Conservation (phyloP, 2,888 invertebrate species). For the Aplocera efformata region DNA sequence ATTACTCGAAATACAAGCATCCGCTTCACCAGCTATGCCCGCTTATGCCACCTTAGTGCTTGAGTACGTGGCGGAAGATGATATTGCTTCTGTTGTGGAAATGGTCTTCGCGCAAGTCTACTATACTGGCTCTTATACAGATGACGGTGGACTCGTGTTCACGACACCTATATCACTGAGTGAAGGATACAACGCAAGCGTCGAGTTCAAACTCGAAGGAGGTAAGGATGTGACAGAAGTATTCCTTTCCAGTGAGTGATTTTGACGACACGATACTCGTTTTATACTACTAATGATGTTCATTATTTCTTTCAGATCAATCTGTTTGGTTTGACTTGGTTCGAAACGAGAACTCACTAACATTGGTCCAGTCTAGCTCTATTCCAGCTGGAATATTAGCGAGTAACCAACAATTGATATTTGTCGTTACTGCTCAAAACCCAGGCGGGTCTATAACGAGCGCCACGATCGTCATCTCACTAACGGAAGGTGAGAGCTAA, state of each 20-base stretch:
- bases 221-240: background rate
- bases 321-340: constrained; percentile 13
- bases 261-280: no score
- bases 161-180: constrained; percentile 2
- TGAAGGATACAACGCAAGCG: constrained; percentile 17
- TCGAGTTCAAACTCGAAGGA: constrained; percentile 11
- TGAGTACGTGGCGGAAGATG: constrained; percentile 15
- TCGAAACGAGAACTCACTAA: constrained; percentile 15
- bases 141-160: background rate
- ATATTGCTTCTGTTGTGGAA: background rate
- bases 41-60: constrained; percentile 33
- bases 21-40: constrained; percentile 18
- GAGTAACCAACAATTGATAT: constrained; percentile 27
- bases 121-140: background rate
- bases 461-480: constrained; percentile 23
- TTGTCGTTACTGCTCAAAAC: constrained; percentile 22
- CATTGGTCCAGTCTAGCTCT: constrained; percentile 14
- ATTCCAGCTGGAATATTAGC: constrained; percentile 30
- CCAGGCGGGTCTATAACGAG: constrained; percentile 13
- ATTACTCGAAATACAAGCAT: constrained; percentile 17
- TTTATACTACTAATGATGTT: no score
- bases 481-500: constrained; percentile 5
- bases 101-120: background rate
- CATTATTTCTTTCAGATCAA: no score
- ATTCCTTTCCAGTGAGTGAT: no score